Evolutionary conservation across 2,888 invertebrate genomes (phyloP), one percentile per base, ranked within the genome.

Genomic region (Eurytoma adleriae): DNA sequence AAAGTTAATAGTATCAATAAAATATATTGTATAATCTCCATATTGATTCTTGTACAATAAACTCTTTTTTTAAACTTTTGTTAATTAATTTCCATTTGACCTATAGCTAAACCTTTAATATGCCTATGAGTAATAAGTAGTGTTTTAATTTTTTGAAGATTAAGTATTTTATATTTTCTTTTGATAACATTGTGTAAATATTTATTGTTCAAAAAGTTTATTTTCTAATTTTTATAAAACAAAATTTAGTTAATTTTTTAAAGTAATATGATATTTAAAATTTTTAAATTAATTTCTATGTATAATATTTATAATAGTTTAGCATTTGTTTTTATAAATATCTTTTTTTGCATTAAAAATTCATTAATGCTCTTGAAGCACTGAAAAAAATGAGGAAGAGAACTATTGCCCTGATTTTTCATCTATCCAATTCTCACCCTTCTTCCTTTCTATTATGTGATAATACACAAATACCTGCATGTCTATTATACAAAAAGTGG

Each of bases 31-130:
- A 84, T 87, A 87, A 84, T 79, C 82, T 82, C 82, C 78, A 81
- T 79, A 85, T 85, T 85, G 85, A 88, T 88, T 88, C 83, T 86
- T 87, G 86, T 87, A 86, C 85, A 86, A 88, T 88, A 88, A 88
- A 88, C 10, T 64, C 30, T 80, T 83, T 70, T 78, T 66, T 48
- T 71, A 54, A 74, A 75, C 2, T 3, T 57, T 0, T 18, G n/a
- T 52, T 57, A 40, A 52, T 50, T 68, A 54, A 16, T 27, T 73
- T 52, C 30, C 18, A 67, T 69, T 27, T 50, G 10, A 10, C 69
- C 61, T 56, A 16, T n/a, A 40, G 40, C 27, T 16, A 62, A 27
- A n/a, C 27, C 62, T 27, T 10, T 14, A 30, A 24, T 24, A 20
- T 27, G 16, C n/a, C 27, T 59, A 18, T 4, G 12, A 12, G 5